phyloP scores from a whole-genome alignment of 2,888 invertebrate genomes.

The Drosophila fulvimacula region DNA sequence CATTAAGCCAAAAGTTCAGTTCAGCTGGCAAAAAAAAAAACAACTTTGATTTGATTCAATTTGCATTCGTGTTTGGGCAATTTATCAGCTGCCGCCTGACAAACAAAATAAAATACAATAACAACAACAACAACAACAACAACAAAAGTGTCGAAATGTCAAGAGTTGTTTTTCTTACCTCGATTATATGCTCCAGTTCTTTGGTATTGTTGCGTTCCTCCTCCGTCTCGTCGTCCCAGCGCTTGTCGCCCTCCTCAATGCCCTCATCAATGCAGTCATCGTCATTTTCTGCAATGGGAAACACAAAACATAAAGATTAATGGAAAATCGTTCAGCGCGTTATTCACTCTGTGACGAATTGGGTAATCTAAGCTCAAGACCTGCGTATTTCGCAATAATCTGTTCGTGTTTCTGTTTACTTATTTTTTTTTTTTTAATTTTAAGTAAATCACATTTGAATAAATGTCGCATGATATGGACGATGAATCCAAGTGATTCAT shows the following conservation, averaged over 20 bases:
- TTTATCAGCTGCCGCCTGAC: constrained; percentile 52
- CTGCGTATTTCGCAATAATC: constrained; percentile 16
- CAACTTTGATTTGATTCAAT: constrained; percentile 59
- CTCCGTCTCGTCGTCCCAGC: constrained; percentile 87
- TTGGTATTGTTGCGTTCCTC: constrained; percentile 85
- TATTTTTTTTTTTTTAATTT: not conserved
- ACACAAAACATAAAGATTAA: constrained; percentile 13
- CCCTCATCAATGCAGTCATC: constrained; percentile 96
- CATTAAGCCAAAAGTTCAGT: constrained; percentile 41
- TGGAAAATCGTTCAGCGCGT: constrained; percentile 11
- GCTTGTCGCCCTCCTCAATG: constrained; percentile 89
- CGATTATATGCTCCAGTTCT: constrained; percentile 85
- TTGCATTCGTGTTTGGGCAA: constrained; percentile 60
- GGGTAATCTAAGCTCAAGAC: constrained; percentile 23
- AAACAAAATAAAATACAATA: constrained; percentile 16
- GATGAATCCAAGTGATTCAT: constrained; percentile 37
- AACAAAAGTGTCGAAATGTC: constrained; percentile 59
- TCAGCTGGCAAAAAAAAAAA: constrained; percentile 27
- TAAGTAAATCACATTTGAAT: constrained; percentile 9
- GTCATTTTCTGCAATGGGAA: constrained; percentile 87
- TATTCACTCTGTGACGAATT: constrained; percentile 40
- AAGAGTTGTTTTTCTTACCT: constrained; percentile 78
- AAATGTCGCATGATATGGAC: not conserved
- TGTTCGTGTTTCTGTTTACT: not conserved
- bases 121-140: not conserved